These are phyloP conservation scores for Phylloscopus trochilus DNA, from an alignment of 2,113 vertebrate species.

Conservation along the genomic window DNA sequence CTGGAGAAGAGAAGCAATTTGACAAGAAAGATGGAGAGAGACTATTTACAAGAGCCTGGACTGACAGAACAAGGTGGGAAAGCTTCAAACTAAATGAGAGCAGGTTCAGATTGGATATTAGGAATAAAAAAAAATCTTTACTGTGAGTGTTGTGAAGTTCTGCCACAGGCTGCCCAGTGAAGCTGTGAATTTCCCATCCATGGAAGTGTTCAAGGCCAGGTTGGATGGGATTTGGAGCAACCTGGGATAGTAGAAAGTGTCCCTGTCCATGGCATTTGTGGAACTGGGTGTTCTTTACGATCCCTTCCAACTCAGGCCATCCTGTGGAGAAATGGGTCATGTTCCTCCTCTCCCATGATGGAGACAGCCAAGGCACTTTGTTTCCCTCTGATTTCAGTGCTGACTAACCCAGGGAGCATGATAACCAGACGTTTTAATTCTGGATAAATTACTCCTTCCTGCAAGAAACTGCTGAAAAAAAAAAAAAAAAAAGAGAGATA, in stretches of 20 bases:
- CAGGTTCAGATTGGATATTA: neutral
- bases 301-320: neutral
- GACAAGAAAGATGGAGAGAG: neutral
- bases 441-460: constrained; percentile 47
- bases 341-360: neutral
- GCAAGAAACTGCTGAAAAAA: neutral
- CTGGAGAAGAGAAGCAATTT: neutral
- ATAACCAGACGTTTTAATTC: constrained; percentile 49
- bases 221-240: neutral
- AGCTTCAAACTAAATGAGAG: neutral
- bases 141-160: neutral
- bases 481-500: too few relatives aligned
- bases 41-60: neutral
- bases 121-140: neutral
- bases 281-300: neutral
- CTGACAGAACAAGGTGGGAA: neutral
- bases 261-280: neutral
- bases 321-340: fast-evolving
- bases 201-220: neutral
- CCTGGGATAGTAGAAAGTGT: neutral
- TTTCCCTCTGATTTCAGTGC: neutral
- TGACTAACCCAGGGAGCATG: neutral
- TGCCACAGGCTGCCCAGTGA: neutral
- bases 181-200: neutral
- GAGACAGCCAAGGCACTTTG: neutral